These are phyloP conservation scores for Xiphydria camelus DNA, from an alignment of 2,888 invertebrate species.

Conservation along the genomic window DNA sequence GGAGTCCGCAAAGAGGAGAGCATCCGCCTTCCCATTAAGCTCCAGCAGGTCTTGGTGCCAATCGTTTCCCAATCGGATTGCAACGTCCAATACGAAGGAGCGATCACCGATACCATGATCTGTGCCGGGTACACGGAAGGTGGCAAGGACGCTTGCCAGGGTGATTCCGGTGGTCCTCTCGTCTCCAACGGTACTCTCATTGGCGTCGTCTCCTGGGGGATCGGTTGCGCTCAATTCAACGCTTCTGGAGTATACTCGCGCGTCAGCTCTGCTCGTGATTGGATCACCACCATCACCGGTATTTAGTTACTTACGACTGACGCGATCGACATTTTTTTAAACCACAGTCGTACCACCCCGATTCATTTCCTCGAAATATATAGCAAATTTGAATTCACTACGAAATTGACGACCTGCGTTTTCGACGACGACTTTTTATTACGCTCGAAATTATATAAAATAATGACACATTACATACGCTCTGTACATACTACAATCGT, in stretches of 20 bases:
- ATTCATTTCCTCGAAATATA: too few relatives aligned
- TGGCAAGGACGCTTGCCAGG: slow-evolving; percentile 9
- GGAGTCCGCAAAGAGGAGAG: not conserved
- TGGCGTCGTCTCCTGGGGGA: slow-evolving; percentile 12
- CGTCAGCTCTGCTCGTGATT: not conserved
- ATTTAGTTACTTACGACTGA: not conserved
- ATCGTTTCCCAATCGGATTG: slow-evolving; percentile 2
- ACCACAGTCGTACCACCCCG: too few relatives aligned
- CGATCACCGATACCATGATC: slow-evolving; percentile 15
- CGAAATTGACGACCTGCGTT: too few relatives aligned
- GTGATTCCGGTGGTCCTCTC: slow-evolving; percentile 10
- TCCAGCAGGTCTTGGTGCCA: slow-evolving; percentile 4
- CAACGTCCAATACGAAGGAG: slow-evolving; percentile 10
- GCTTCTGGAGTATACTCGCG: slow-evolving; percentile 9
- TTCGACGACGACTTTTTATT: too few relatives aligned
- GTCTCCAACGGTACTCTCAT: slow-evolving; percentile 4
- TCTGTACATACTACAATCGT: too few relatives aligned
- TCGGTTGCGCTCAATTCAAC: slow-evolving; percentile 5
- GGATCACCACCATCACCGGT: not conserved
- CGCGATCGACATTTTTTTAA: too few relatives aligned
- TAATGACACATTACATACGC: too few relatives aligned
- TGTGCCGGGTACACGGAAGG: slow-evolving; percentile 9
- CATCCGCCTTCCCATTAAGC: not conserved
- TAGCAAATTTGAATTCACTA: too few relatives aligned
- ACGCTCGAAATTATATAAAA: too few relatives aligned